Base-by-base conservation (phyloP, 2,797 vertebrate species). In the Sebastes vulpes region DNA sequence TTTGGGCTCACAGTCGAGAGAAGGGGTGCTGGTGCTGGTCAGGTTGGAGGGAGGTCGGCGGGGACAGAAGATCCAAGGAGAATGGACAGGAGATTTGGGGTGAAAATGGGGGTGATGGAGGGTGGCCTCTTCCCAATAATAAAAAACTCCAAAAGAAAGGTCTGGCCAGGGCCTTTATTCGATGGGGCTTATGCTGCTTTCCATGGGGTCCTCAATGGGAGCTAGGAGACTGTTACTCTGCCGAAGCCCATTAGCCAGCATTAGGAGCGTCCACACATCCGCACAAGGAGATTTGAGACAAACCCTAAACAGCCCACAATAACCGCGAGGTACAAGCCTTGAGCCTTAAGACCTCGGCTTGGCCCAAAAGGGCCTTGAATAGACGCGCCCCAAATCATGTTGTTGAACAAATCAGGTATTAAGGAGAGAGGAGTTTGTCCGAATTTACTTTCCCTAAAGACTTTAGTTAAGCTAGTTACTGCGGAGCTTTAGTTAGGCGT, bases 401-500 rank as follows among this genome's bases (percentile, higher is more conserved):
- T 99, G 98, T 99, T 98, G 98, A 99, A 99, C 98, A 99, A 99
- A 99, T 99, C 98, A 99, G 98, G 98, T 98, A 99, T 99, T 99
- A 99, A 96, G 93, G 92, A 95, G 93, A 95, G 95, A 98, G 97
- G 97, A 98, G 98, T 99, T 99, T 98, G 98, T 98, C 97, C 96
- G 97, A 99, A 98, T 99, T 98, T 99, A 99, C 97, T 98, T 98
- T 98, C 97, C 98, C 97, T 96, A 96, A 99, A 99, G 98, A 98
- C 98, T 97, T 99, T 99, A 98, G 98, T 98, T 98, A 99, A 99
- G 98, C 98, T 98, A 99, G 98, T 98, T 98, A 98, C 98, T 98
- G 97, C 97, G 98, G 97, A 97, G 97, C 97, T 99, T 97, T 97
- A 90, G 92, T 95, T 93, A 91, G 94, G 94, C 92, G 81, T 94